Percentiles rank a stretch among this genome's conserved stretches.
phyloP scores from a whole-genome alignment of 2,113 vertebrate genomes.

The Lanius collurio region DNA sequence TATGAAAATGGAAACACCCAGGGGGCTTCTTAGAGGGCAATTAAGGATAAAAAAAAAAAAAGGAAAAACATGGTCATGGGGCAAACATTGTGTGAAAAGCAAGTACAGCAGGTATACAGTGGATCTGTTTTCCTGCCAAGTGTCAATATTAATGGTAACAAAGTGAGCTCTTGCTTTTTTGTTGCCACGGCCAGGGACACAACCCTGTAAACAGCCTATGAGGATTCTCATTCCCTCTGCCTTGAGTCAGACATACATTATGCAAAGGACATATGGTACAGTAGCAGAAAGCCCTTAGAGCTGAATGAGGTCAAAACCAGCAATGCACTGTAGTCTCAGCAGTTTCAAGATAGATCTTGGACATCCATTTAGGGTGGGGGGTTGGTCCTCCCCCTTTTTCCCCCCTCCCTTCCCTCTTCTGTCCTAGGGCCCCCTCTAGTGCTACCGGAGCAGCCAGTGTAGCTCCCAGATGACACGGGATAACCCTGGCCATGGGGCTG shows the following conservation, averaged over 20 bases:
- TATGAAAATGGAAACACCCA: background rate
- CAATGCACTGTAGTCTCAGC: background rate
- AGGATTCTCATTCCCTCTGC: background rate
- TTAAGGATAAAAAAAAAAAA: too few relatives aligned
- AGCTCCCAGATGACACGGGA: background rate
- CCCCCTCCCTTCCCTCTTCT: background rate
- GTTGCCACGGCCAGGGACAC: background rate
- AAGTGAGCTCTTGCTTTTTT: background rate
- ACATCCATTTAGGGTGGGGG: background rate
- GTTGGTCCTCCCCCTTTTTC: fast-evolving
- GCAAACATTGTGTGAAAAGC: background rate
- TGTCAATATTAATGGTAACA: background rate
- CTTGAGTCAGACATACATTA: background rate
- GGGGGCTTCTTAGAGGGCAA: background rate
- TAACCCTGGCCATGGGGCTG: fast-evolving
- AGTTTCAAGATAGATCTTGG: background rate
- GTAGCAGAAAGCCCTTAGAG: background rate
- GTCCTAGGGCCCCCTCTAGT: conserved; percentile 58
- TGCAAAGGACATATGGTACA: background rate
- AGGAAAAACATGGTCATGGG: background rate
- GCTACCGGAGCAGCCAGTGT: background rate
- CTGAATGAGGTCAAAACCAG: background rate
- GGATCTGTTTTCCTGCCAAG: background rate
- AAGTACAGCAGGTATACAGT: background rate
- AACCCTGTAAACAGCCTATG: background rate